Evolutionary conservation across 2,797 vertebrate genomes (phyloP).

Genomic region (Galaxias olidus): DNA sequence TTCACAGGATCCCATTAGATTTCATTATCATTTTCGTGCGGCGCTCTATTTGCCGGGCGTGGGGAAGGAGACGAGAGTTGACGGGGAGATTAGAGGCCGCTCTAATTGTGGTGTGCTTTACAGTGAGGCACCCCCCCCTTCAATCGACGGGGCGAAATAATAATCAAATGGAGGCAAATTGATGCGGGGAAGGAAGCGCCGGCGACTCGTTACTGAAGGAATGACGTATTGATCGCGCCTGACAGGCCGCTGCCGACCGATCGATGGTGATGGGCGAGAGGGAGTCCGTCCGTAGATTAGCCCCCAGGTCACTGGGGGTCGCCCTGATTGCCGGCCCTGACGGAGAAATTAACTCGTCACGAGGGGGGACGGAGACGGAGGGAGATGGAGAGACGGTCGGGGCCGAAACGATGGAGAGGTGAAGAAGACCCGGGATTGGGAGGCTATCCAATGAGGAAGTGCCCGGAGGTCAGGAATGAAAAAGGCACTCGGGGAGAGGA

Average conservation of each 20-base stretch:
- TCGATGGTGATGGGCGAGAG: constrained; percentile 80
- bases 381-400: constrained; percentile 32
- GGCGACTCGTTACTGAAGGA: constrained; percentile 84
- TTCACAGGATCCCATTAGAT: constrained; percentile 70
- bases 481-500: background rate
- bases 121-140: constrained; percentile 79
- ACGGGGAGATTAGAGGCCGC: constrained; percentile 73
- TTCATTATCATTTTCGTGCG: constrained; percentile 67
- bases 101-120: constrained; percentile 89
- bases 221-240: constrained; percentile 91
- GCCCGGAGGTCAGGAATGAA: background rate
- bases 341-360: constrained; percentile 82
- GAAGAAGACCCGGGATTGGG: constrained; percentile 2
- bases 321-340: constrained; percentile 72
- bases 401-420: constrained; percentile 25
- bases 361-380: constrained; percentile 30
- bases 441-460: background rate
- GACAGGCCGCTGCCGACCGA: constrained; percentile 86
- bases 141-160: constrained; percentile 79
- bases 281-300: constrained; percentile 79
- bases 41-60: constrained; percentile 52
- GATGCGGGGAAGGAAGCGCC: constrained; percentile 62
- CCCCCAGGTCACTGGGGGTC: constrained; percentile 79
- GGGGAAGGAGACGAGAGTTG: constrained; percentile 66
- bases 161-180: constrained; percentile 83